These are phyloP conservation scores for Chloroceryle inda DNA, from an alignment of 2,797 vertebrate species.

Conservation along the genomic window DNA sequence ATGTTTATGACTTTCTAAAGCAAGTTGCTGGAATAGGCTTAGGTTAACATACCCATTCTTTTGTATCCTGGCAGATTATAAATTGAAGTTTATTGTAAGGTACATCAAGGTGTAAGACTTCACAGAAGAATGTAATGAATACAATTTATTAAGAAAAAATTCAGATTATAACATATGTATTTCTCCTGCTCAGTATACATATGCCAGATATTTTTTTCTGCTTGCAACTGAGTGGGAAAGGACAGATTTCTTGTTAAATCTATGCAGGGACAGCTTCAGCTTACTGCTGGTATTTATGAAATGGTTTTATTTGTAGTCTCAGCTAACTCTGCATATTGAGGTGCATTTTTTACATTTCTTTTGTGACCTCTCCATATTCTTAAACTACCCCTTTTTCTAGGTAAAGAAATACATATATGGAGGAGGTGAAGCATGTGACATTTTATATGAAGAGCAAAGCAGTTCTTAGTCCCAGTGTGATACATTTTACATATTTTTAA, in stretches of 20 bases:
- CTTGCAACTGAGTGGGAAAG: background rate
- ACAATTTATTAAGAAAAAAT: background rate
- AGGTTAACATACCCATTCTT: background rate
- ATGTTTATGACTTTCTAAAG: slow-evolving; percentile 50
- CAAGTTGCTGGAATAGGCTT: background rate
- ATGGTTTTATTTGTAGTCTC: background rate
- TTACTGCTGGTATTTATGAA: background rate
- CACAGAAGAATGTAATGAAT: background rate
- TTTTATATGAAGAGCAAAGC: background rate
- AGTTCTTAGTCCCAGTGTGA: background rate
- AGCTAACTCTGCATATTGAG: background rate
- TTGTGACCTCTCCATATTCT: background rate
- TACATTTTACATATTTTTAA: background rate
- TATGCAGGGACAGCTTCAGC: background rate
- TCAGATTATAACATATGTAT: background rate
- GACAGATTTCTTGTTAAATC: background rate
- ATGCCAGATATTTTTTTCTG: background rate
- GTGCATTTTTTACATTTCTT: background rate
- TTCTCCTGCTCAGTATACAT: background rate
- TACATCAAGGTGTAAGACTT: background rate
- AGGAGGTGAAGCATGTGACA: background rate
- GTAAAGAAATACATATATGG: background rate
- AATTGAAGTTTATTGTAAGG: background rate
- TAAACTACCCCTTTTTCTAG: background rate
- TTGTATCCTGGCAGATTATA: background rate